Evolutionary conservation across 2,113 vertebrate genomes (phyloP).

Genomic region (Ceuthmochares aereus): DNA sequence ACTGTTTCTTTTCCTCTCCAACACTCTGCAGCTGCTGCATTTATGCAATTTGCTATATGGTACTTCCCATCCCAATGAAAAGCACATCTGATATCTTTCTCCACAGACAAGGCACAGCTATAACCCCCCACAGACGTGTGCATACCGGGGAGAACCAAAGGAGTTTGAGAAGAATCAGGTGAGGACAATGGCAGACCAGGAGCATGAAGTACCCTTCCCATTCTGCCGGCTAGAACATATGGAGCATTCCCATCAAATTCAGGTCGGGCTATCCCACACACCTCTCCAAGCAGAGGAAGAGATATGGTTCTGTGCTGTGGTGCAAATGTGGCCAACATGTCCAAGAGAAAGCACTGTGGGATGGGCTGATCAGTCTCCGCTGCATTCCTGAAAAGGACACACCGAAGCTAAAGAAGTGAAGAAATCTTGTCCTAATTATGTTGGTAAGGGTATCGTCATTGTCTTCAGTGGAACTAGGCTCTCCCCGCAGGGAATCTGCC

Average conservation of each 20-base stretch:
- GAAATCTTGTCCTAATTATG: slow-evolving; percentile 10
- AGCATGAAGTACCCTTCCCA: neutral
- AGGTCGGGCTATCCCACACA: accelerated
- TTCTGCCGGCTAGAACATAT: accelerated
- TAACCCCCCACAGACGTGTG: neutral
- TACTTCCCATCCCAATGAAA: neutral
- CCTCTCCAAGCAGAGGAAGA: accelerated
- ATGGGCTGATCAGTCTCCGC: neutral
- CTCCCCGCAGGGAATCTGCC: neutral
- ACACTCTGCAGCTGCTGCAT: neutral
- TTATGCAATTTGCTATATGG: neutral
- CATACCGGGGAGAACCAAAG: accelerated
- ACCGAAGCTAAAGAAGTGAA: neutral
- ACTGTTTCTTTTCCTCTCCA: neutral
- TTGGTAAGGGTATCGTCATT: neutral
- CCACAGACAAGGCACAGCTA: neutral
- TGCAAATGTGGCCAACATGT: neutral
- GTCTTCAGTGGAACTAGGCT: neutral
- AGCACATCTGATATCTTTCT: neutral
- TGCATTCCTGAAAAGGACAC: neutral
- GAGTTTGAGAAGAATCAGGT: neutral
- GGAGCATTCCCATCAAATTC: neutral
- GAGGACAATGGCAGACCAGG: neutral
- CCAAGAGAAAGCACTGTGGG: neutral
- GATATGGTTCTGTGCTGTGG: accelerated